phyloP scores from a whole-genome alignment of 1,140 invertebrate genomes.

The Eriosoma lanigerum region DNA sequence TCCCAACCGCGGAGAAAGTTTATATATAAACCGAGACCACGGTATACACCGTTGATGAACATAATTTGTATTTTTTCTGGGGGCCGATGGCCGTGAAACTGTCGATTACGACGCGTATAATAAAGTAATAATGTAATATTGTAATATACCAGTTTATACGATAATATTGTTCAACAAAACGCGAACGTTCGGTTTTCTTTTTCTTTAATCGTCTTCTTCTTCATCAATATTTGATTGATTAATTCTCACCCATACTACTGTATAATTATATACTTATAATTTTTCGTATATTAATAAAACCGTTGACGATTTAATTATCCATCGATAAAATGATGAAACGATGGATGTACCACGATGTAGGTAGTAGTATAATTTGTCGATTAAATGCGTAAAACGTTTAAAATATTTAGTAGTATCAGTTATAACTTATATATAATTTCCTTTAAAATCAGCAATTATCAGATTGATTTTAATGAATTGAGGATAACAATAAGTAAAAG shows the following conservation, averaged over 20 bases:
- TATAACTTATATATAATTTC: too few species aligned
- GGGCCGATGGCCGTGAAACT: slow-evolving; percentile 27
- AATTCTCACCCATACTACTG: neutral
- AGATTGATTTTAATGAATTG: too few species aligned
- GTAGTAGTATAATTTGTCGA: too few species aligned
- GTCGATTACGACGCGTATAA: neutral
- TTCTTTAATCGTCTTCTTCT: neutral
- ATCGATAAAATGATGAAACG: too few species aligned
- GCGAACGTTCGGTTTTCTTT: neutral
- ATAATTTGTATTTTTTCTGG: slow-evolving; percentile 7
- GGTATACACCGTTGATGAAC: neutral
- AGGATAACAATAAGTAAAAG: too few species aligned
- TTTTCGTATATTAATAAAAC: too few species aligned
- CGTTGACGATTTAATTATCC: too few species aligned
- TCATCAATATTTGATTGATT: neutral
- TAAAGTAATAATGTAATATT: neutral
- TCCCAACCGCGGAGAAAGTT: slow-evolving; percentile 35
- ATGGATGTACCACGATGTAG: too few species aligned
- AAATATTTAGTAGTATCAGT: too few species aligned
- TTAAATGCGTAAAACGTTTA: too few species aligned
- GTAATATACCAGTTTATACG: neutral
- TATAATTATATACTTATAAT: too few species aligned
- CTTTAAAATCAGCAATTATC: too few species aligned
- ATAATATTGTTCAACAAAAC: neutral
- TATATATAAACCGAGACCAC: slow-evolving; percentile 12